Base-by-base conservation (phyloP, 2,888 invertebrate species). In the Candidula unifasciata region DNA sequence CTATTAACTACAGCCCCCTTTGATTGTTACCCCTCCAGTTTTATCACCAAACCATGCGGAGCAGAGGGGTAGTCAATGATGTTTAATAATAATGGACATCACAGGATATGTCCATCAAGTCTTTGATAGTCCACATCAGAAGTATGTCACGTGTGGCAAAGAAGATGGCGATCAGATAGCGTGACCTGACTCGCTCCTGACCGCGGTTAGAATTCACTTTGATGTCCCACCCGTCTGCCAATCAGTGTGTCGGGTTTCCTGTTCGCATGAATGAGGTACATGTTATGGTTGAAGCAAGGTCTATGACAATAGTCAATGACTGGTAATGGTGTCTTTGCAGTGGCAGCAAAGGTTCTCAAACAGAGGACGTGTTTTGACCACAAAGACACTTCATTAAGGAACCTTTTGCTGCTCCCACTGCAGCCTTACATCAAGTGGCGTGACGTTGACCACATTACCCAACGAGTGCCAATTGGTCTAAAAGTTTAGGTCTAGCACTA, bases 131-230 rank as follows among this genome's bases (percentile, higher is more conserved):
- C 27, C n/a, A 52, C 37, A 52, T 27, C 10, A 2, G 73, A 52
- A 13, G 73, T n/a, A 2, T n/a, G 27, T 16, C 10, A 66, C 78
- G 35, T 68, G 24, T 66, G 44, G 30, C 66, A 1, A 37, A 44
- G 27, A 24, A 79, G 79, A 79, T 79, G 68, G 44, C n/a, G 24
- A 8, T 16, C 44, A 8, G 79, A 79, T 79, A 79, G 27, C 52
- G 27, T 79, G 79, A 79, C 64, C 52, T 68, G 64, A 18, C 27
- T 79, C 27, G 21, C n/a, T 27, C 27, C 27, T 30, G 44, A 0
- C 44, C 6, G 44, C 27, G 37, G 79, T 68, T 16, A 52, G 79
- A 44, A 52, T 27, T 68, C 37, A 10, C 79, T 79, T 79, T 79
- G 79, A 79, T 68, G 79, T 79, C 13, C 13, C 69, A 10, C 52